Base-by-base conservation (phyloP, 2,113 vertebrate species). In the Nothocercus nigrocapillus region DNA sequence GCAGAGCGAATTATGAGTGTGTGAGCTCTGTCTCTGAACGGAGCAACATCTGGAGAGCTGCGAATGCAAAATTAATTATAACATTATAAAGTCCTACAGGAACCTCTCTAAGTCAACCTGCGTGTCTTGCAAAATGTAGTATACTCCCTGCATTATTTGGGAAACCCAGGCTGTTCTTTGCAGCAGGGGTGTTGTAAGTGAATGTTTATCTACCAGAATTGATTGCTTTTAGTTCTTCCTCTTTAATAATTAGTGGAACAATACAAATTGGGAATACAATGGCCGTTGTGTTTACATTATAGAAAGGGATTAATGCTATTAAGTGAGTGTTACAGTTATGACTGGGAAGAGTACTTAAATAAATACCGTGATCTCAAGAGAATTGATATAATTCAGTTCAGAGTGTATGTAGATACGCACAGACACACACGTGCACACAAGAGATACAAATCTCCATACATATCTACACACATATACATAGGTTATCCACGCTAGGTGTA, bases 291-390 rank as follows among this genome's bases (percentile, higher is more conserved):
- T 96, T 95, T 92, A 87, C 96, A 89, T 95, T 96, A 85, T 88
- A 94, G 95, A 88, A 95, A 54, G 88, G 93, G 90, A 96, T 96
- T 96, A 96, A 96, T 97, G 94, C 89, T 94, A 95, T 95, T 96
- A 97, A 96, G 89, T 84, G 92, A 96, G 82, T 95, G 92, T 82
- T 86, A 56, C 95, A 90, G 80, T 64, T 62, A 83, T 90, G 95
- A 94, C 94, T 81, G 81, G 82, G 81, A 90, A 89, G 80, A 82
- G 82, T 40, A 73, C 78, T 91, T 95, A 95, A 92, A 94, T 92
- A 85, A 96, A 88, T 82, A 83, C 79, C 44, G 21, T 25, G 58
- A 30, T 92, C 95, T 91, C 92, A 62, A 24, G 83, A 90, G 69
- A 84, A 80, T 4, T 54, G 34, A 42, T 64, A 59, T 44, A 91